phyloP scores from a whole-genome alignment of 2,888 invertebrate species.

The Acleris holmiana region DNA sequence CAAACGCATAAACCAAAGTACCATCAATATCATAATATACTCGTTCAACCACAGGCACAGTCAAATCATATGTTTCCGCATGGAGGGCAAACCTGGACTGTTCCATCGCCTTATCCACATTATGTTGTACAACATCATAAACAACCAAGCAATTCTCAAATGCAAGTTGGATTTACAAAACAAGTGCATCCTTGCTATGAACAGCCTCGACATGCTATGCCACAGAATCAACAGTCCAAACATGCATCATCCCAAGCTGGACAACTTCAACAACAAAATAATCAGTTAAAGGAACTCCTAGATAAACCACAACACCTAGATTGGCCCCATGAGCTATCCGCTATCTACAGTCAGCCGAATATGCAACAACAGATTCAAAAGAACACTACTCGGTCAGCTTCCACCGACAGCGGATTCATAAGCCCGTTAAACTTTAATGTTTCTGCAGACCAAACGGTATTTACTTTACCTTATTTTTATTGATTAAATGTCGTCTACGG shows the following conservation, averaged over 20 bases:
- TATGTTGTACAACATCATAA: not conserved
- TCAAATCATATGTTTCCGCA: not conserved
- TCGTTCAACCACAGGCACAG: too few relatives aligned
- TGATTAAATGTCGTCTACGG: too few relatives aligned
- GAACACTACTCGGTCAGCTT: slow-evolving; percentile 15
- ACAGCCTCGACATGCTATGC: not conserved
- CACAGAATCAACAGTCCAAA: not conserved
- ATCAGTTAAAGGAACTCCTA: not conserved
- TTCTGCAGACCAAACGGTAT: slow-evolving; percentile 26
- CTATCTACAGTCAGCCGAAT: slow-evolving; percentile 3
- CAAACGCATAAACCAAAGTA: too few relatives aligned
- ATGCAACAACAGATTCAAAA: slow-evolving; percentile 7
- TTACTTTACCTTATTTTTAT: not conserved
- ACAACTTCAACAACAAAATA: slow-evolving; percentile 2
- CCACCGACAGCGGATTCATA: slow-evolving; percentile 33
- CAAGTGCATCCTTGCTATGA: too few relatives aligned
- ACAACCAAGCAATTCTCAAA: too few relatives aligned
- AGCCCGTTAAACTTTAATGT: slow-evolving; percentile 31
- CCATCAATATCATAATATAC: too few relatives aligned
- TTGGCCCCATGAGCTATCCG: slow-evolving; percentile 8
- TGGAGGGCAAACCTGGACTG: not conserved
- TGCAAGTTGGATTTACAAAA: too few relatives aligned
- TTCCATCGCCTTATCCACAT: not conserved
- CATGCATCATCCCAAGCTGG: not conserved
- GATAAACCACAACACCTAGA: slow-evolving; percentile 3